Percentiles rank a stretch among this genome's conserved stretches.
Evolutionary conservation across 2,888 invertebrate species (phyloP).

Genomic region (Amitus sp.): DNA sequence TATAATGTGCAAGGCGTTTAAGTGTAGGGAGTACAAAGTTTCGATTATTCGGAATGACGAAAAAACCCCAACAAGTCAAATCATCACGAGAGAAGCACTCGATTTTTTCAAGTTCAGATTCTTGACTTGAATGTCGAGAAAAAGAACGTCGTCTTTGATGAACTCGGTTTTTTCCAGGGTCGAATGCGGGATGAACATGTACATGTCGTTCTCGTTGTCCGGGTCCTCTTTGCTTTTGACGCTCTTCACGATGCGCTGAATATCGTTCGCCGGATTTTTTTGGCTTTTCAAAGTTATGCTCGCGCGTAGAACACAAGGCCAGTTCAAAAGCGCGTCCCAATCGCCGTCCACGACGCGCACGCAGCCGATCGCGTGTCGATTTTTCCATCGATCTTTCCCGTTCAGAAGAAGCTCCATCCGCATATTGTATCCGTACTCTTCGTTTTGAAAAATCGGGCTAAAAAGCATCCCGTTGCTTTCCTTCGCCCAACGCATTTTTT

Average conservation of each 20-base stretch:
- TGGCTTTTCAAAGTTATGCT: conserved; percentile 76
- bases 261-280: conserved; percentile 67
- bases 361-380: conserved; percentile 77
- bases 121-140: conserved; percentile 69
- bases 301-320: conserved; percentile 78
- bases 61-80: neutral
- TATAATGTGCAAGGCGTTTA: too few species aligned
- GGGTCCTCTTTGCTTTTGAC: conserved; percentile 26
- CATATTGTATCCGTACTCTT: conserved; percentile 79
- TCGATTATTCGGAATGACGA: neutral
- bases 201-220: conserved; percentile 49
- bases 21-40: too few species aligned
- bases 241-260: conserved; percentile 57
- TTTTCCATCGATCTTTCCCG: conserved; percentile 81
- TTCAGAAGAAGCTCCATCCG: conserved; percentile 78
- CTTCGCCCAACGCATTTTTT: conserved; percentile 76
- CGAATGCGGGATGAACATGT: conserved; percentile 75
- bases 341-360: conserved; percentile 76
- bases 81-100: conserved; percentile 16
- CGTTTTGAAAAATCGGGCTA: conserved; percentile 77
- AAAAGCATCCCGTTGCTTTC: conserved; percentile 73
- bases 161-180: conserved; percentile 71
- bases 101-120: conserved; percentile 31
- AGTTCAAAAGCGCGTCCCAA: conserved; percentile 76
- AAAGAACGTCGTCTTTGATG: conserved; percentile 71